Evolutionary conservation across 2,113 vertebrate genomes (phyloP), one percentile per base, ranked within the genome.

Genomic region (Lasiurus cinereus): DNA sequence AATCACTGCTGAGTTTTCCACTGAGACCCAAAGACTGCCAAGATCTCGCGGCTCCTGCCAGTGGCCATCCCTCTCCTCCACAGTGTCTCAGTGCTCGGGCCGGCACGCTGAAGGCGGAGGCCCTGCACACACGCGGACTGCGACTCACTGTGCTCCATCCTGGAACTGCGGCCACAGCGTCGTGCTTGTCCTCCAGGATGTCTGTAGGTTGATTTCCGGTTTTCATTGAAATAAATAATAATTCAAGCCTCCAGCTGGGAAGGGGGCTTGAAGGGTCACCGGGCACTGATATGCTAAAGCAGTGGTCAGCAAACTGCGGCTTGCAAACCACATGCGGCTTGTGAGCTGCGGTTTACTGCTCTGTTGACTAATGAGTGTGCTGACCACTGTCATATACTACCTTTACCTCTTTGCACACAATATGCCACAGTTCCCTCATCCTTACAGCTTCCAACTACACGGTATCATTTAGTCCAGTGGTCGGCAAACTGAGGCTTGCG

Each of bases 91-190:
- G 3, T 0, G 22, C 16, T 1, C 0, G 39, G 1, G 39, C 15
- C 4, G 4, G 36, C 0, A 0, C 0, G 1, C n/a, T 1, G 14
- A 36, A 19, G 2, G 3, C 0, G 0, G 27, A 31, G 12, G 50
- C 78, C 46, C 46, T 19, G 48, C 12, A 48, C 52, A 29, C 0
- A 16, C 0, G 19, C 69, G 29, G 76, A 13, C 6, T 0, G 67
- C 0, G 16, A 7, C 82, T 27, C 22, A 12, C 70, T 6, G 36
- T 27, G 29, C 21, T 19, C 18, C 48, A 66, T n/a, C 56, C 31
- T 12, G 62, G 69, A 18, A 5, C 73, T n/a, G n/a, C 56, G 73
- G 21, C 21, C 39, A 16, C 11, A 29, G 59, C 48, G 7, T 27
- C 29, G 43, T 7, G 0, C 39, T 31, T 39, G 62, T 88, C 54